Conservation (phyloP, 2,888 invertebrate species). For the Andrena bucephala region DNA sequence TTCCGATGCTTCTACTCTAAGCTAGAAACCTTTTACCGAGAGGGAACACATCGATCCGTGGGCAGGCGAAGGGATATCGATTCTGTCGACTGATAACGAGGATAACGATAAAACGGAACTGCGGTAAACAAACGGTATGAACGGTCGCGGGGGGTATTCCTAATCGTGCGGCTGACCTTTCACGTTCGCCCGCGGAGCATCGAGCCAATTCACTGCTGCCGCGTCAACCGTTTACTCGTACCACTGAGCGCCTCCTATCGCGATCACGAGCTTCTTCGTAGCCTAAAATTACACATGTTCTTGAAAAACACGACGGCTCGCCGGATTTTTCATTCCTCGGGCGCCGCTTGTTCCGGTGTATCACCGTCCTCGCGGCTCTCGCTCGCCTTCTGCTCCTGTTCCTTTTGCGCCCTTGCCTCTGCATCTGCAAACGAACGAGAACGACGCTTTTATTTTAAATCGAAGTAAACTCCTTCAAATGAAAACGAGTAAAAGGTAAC, state of each 20-base stretch:
- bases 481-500: neutral
- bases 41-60: neutral
- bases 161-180: slow-evolving; percentile 15
- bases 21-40: slow-evolving; percentile 1
- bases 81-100: slow-evolving; percentile 13
- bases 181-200: slow-evolving; percentile 10
- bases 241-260: slow-evolving; percentile 30
- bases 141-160: slow-evolving; percentile 26
- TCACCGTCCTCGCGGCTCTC: slow-evolving; percentile 67
- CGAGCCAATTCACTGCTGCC: neutral
- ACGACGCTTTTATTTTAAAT: neutral
- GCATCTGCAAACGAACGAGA: slow-evolving; percentile 84
- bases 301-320: slow-evolving; percentile 59
- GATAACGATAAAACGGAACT: slow-evolving; percentile 3
- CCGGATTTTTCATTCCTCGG: slow-evolving; percentile 72
- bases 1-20: neutral
- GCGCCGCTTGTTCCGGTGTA: slow-evolving; percentile 55
- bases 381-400: slow-evolving; percentile 75
- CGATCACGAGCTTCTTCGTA: slow-evolving; percentile 60
- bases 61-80: slow-evolving; percentile 31
- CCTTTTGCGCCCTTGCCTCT: slow-evolving; percentile 86
- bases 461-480: neutral
- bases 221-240: slow-evolving; percentile 46
- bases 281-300: slow-evolving; percentile 67
- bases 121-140: slow-evolving; percentile 45